Evolutionary conservation across 2,888 invertebrate species (phyloP).

Genomic region (Dexiosoma caninum): DNA sequence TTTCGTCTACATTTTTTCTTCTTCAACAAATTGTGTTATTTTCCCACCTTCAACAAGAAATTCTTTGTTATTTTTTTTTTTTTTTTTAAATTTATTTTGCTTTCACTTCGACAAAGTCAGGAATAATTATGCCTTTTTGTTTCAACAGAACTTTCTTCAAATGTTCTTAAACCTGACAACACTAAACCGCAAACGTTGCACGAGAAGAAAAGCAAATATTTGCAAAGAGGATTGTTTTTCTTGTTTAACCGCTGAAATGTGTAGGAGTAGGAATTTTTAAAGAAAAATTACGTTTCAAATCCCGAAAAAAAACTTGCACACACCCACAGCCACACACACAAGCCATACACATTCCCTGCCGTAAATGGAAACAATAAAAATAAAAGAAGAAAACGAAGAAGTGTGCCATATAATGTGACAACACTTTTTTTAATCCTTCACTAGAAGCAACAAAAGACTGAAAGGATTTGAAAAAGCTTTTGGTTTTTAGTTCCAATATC

Average conservation of each 20-base stretch:
- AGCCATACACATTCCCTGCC: background rate
- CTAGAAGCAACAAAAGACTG: conserved; percentile 30
- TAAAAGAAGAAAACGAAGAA: background rate
- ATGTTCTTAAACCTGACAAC: background rate
- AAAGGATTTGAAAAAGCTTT: conserved; percentile 35
- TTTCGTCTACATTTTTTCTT: too few species aligned
- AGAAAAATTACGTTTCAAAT: conserved; percentile 9
- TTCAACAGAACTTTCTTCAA: background rate
- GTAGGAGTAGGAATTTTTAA: background rate
- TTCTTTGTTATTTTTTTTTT: too few species aligned
- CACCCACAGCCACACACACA: background rate
- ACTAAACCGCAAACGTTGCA: background rate
- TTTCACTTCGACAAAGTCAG: background rate
- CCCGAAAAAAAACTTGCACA: background rate
- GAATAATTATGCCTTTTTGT: background rate
- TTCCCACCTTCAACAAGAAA: too few species aligned
- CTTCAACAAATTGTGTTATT: too few species aligned
- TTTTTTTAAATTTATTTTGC: background rate
- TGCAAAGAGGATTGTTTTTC: conserved; percentile 24
- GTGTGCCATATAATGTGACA: conserved; percentile 11
- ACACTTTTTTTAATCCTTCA: conserved; percentile 35
- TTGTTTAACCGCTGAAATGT: background rate
- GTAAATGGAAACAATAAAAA: background rate
- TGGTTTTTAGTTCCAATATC: background rate
- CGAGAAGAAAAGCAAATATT: background rate